Evolutionary conservation across 2,113 vertebrate species (phyloP).

Genomic region (Monopterus albus): DNA sequence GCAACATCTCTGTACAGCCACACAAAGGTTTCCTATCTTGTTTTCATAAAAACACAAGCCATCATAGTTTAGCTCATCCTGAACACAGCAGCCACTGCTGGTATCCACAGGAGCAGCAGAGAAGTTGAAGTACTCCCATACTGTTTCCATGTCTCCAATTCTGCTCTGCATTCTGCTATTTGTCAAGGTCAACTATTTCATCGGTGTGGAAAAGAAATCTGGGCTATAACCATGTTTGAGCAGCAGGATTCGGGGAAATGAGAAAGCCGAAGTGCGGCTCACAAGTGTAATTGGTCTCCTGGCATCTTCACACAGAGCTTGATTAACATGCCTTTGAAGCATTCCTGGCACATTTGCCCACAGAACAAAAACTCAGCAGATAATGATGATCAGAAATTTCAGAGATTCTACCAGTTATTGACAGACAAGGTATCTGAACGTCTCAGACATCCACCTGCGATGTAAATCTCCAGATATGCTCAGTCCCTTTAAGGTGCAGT

Average conservation of each 20-base stretch:
- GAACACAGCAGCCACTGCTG: background rate
- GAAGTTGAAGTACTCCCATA: conserved; percentile 35
- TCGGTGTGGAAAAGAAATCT: conserved; percentile 47
- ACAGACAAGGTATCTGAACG: conserved; percentile 50
- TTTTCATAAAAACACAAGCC: conserved; percentile 35
- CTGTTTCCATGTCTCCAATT: conserved; percentile 51
- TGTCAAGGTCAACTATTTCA: conserved; percentile 77
- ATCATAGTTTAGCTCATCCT: conserved; percentile 1
- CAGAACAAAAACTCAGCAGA: conserved; percentile 78
- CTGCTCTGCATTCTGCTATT: conserved; percentile 47
- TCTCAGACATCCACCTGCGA: conserved; percentile 60
- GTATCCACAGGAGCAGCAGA: conserved; percentile 26
- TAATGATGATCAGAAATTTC: conserved; percentile 72
- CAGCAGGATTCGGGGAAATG: conserved; percentile 70
- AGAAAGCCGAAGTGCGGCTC: conserved; percentile 74
- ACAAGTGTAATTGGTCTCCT: conserved; percentile 81
- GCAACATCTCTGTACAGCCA: conserved; percentile 26
- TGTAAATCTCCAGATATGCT: conserved; percentile 59
- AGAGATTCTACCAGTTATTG: conserved; percentile 56
- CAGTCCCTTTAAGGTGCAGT: conserved; percentile 55
- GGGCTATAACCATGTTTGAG: conserved; percentile 64
- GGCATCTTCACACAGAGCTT: conserved; percentile 73
- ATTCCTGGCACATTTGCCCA: conserved; percentile 73
- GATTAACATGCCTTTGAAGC: conserved; percentile 84
- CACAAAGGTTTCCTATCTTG: conserved; percentile 28